Conservation (phyloP, 2,797 vertebrate genomes). For the Ataeniobius toweri region DNA sequence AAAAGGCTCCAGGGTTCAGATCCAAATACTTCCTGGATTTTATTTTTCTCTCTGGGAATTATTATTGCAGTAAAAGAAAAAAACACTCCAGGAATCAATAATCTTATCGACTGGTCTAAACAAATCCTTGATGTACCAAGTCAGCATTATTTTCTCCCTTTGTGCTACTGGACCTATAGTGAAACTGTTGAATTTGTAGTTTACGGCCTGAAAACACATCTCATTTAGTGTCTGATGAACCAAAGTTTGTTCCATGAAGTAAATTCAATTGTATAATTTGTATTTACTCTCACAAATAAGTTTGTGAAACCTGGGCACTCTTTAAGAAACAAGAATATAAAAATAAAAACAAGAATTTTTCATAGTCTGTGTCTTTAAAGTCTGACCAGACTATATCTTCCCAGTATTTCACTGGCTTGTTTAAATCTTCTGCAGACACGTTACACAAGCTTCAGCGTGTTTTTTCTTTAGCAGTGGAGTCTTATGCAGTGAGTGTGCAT, state of each 20-base stretch:
- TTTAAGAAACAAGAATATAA: not conserved
- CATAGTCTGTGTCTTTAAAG: not conserved
- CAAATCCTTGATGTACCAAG: not conserved
- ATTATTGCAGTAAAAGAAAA: not conserved
- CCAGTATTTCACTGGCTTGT: too few relatives aligned
- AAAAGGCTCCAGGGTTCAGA: not conserved
- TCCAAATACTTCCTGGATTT: not conserved
- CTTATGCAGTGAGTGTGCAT: too few relatives aligned
- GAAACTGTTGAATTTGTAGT: not conserved
- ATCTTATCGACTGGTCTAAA: not conserved
- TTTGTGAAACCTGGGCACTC: not conserved
- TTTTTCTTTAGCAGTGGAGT: too few relatives aligned
- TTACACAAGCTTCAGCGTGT: too few relatives aligned
- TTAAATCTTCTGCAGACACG: too few relatives aligned
- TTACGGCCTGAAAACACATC: not conserved
- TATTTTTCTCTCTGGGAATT: not conserved
- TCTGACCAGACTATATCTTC: too few relatives aligned
- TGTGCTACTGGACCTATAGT: not conserved
- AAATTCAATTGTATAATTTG: too few relatives aligned
- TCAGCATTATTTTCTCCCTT: not conserved
- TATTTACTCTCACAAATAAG: too few relatives aligned
- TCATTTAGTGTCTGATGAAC: not conserved
- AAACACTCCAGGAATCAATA: not conserved
- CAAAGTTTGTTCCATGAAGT: too few relatives aligned
- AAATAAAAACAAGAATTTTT: not conserved